Conservation (phyloP, 2,797 vertebrate genomes). For the Morelia viridis region DNA sequence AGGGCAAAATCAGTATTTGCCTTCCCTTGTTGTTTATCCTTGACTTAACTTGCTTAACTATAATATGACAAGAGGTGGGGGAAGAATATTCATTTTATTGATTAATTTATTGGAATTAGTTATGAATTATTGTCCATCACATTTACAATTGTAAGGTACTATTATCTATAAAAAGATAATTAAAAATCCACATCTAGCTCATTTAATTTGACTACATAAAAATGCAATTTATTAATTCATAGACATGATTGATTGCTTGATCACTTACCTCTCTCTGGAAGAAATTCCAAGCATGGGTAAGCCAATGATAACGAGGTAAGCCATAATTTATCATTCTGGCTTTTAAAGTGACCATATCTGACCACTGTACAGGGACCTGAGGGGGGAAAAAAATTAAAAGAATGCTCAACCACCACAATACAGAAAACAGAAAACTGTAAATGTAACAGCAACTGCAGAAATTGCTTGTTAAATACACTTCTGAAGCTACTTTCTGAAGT, state of each 20-base stretch:
- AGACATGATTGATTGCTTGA: neutral
- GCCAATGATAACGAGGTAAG: conserved; percentile 90
- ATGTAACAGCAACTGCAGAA: neutral
- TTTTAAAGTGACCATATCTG: conserved; percentile 96
- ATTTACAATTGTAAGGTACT: neutral
- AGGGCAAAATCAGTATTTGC: neutral
- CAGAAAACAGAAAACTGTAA: neutral
- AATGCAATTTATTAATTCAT: conserved; percentile 13
- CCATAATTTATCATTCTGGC: conserved; percentile 93
- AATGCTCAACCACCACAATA: neutral
- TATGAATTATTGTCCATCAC: neutral
- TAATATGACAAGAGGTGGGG: neutral
- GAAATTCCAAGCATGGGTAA: conserved; percentile 96
- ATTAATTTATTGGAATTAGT: neutral
- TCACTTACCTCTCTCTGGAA: conserved; percentile 91
- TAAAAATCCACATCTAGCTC: too few species aligned
- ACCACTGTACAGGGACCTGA: conserved; percentile 88
- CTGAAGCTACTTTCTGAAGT: neutral
- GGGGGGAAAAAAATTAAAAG: conserved; percentile 15
- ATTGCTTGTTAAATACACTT: neutral
- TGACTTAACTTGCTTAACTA: conserved; percentile 4
- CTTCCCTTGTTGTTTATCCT: neutral
- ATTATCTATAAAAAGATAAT: neutral
- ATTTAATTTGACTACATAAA: neutral
- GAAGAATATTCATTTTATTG: neutral